Percentiles rank a stretch among this genome's conserved stretches.
These are phyloP conservation scores for Origma solitaria DNA, from an alignment of 2,113 vertebrate species.

Conservation along the genomic window DNA sequence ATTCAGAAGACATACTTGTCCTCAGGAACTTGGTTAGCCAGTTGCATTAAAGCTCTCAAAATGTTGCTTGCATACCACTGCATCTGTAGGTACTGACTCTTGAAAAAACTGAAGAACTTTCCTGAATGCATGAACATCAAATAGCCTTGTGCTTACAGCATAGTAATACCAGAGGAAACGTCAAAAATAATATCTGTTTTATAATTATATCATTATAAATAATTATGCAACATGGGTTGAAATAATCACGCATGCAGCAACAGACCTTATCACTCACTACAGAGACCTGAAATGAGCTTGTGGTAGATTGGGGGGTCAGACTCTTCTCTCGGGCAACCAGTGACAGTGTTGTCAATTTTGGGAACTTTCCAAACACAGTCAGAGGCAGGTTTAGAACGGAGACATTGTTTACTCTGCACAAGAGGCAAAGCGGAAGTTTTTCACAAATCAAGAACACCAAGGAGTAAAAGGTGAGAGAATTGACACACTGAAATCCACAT, in stretches of 20 bases:
- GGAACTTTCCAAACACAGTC: no score
- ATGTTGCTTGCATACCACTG: neutral
- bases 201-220: no score
- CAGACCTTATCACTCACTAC: neutral
- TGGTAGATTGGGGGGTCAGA: neutral
- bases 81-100: neutral
- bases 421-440: no score
- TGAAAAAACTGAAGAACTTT: conserved; percentile 2
- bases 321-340: no score
- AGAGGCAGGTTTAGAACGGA: no score
- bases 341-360: no score
- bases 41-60: neutral
- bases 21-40: neutral
- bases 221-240: neutral
- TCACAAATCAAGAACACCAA: no score
- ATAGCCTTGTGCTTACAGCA: conserved; percentile 33
- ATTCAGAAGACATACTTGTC: neutral
- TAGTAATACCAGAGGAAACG: conserved; percentile 26
- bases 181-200: conserved; percentile 62
- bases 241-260: conserved; percentile 7
- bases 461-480: no score
- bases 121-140: neutral
- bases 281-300: neutral
- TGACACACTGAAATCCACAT: no score
- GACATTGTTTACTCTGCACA: no score